Conservation (phyloP, 2,888 invertebrate genomes). For the Lycophotia porphyrea region DNA sequence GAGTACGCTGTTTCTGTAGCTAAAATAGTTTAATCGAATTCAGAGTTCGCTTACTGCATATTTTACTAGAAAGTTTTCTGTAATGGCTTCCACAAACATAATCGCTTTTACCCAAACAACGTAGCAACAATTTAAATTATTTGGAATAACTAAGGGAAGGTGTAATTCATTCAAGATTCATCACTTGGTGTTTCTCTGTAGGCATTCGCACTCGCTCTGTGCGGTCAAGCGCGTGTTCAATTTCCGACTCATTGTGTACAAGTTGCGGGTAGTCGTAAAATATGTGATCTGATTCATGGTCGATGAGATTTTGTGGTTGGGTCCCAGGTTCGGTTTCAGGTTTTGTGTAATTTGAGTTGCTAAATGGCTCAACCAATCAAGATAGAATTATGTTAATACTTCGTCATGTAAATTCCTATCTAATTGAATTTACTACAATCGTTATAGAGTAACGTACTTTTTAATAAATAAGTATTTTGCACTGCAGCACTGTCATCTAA, state of each 20-base stretch:
- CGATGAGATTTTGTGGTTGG: not conserved
- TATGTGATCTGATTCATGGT: not conserved
- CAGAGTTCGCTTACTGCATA: not conserved
- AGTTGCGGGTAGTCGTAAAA: slow-evolving; percentile 8
- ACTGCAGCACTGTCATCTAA: not conserved
- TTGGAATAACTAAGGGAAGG: not conserved
- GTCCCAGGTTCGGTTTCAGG: not conserved
- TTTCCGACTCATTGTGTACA: not conserved
- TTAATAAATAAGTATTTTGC: not conserved
- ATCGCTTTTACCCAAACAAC: not conserved
- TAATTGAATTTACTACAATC: not conserved
- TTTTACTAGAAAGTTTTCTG: not conserved
- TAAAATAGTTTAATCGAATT: not conserved
- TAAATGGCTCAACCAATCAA: not conserved
- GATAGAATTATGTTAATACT: not conserved
- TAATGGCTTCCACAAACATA: not conserved
- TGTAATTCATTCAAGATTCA: slow-evolving; percentile 8
- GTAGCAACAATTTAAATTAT: not conserved
- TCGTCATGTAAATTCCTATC: not conserved
- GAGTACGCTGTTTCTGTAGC: not conserved
- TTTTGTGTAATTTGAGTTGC: not conserved
- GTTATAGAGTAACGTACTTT: not conserved
- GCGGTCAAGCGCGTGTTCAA: not conserved
- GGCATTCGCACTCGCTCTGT: not conserved
- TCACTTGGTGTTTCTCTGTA: not conserved